Conservation (phyloP, 2,797 vertebrate species). For the Toxotes lorentzi region DNA sequence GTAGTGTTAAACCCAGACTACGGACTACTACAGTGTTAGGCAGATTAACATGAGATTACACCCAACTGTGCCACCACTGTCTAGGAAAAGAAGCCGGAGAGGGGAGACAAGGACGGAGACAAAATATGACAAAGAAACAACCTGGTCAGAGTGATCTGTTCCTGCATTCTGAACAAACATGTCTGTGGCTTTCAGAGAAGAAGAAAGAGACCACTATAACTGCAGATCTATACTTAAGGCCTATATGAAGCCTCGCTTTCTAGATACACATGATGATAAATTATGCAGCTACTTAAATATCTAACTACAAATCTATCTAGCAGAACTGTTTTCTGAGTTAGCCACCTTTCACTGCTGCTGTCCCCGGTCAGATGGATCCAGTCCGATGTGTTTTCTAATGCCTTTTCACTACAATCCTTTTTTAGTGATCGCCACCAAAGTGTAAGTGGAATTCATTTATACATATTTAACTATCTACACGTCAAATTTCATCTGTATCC, state of each 20-base stretch:
- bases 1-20: slow-evolving; percentile 61
- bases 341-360: background rate
- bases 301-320: background rate
- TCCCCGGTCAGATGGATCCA: background rate
- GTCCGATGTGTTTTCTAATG: background rate
- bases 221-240: background rate
- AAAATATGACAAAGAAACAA: slow-evolving; percentile 21
- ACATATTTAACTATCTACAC: background rate
- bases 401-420: background rate
- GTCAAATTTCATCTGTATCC: background rate
- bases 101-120: background rate
- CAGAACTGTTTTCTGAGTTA: background rate
- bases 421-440: background rate
- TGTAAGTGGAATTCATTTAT: background rate
- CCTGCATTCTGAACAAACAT: background rate
- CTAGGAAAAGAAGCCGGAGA: slow-evolving; percentile 51
- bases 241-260: background rate
- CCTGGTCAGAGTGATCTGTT: background rate
- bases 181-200: background rate
- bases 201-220: background rate
- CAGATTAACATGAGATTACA: slow-evolving; percentile 75
- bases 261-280: background rate
- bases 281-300: background rate
- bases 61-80: slow-evolving; percentile 59
- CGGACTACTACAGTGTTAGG: slow-evolving; percentile 57